Conservation (phyloP, 2,888 invertebrate genomes). For the Campaea margaritaria region DNA sequence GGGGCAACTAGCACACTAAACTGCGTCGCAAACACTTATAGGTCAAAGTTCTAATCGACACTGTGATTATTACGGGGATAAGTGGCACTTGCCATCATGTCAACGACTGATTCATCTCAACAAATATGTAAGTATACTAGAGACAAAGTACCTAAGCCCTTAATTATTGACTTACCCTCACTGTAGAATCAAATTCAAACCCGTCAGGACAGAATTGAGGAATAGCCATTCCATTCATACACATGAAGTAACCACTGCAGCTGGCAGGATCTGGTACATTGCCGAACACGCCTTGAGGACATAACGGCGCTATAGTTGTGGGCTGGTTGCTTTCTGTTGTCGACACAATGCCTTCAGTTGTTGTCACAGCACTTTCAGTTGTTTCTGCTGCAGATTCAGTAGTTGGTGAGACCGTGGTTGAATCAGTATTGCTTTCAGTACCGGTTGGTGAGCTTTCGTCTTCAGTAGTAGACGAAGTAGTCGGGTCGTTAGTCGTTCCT, state of each 20-base stretch:
- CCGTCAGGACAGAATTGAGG: constrained; percentile 45
- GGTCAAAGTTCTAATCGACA: too few relatives aligned
- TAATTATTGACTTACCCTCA: constrained; percentile 43
- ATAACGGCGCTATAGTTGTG: constrained; percentile 24
- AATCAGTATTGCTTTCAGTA: neutral
- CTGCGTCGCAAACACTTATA: constrained; percentile 28
- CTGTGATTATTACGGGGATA: too few relatives aligned
- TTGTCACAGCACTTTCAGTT: neutral
- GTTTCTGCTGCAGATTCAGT: neutral
- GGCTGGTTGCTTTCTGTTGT: neutral
- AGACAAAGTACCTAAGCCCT: too few relatives aligned
- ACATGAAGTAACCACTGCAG: constrained; percentile 42
- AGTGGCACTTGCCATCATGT: too few relatives aligned
- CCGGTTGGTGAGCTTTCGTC: neutral
- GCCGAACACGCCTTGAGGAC: constrained; percentile 31
- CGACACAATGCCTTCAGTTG: constrained; percentile 3
- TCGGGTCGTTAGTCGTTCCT: neutral
- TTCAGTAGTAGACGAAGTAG: neutral
- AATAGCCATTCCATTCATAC: constrained; percentile 35
- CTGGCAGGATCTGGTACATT: constrained; percentile 35
- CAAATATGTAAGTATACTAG: too few relatives aligned
- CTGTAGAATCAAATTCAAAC: constrained; percentile 47
- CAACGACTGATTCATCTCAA: too few relatives aligned
- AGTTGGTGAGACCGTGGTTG: neutral
- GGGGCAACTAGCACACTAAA: too few relatives aligned